Percentiles rank a stretch among this genome's conserved stretches.
These are phyloP conservation scores for Leucopsar rothschildi DNA, from an alignment of 2,113 vertebrate genomes.

Conservation along the genomic window DNA sequence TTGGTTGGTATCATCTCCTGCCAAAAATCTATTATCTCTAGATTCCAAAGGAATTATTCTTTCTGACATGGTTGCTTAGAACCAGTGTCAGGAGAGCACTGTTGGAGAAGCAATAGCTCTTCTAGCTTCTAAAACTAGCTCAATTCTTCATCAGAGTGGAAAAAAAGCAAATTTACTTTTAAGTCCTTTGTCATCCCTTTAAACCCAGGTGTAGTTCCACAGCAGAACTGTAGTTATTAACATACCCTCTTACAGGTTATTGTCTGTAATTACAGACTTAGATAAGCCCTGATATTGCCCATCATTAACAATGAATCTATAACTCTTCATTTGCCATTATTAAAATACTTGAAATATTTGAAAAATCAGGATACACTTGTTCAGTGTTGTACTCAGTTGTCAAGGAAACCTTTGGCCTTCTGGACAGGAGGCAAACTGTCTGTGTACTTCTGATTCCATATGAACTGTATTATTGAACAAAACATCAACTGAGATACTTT, in stretches of 20 bases:
- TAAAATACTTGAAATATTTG: neutral
- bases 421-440: neutral
- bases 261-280: neutral
- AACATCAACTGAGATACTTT: neutral
- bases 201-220: neutral
- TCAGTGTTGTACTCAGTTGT: neutral
- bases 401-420: neutral
- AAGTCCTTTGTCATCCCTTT: neutral
- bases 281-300: neutral
- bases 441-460: slow-evolving; percentile 8
- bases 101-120: neutral
- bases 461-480: slow-evolving; percentile 67
- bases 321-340: neutral
- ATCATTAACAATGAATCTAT: neutral
- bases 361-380: neutral
- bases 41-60: neutral
- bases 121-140: neutral
- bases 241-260: neutral
- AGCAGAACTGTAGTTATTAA: neutral
- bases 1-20: neutral
- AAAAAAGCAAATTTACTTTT: neutral
- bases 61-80: neutral
- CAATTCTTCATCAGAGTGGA: neutral
- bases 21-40: neutral
- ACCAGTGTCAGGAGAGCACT: neutral